Conservation (phyloP, 2,113 vertebrate species). For the Acinonyx jubatus region DNA sequence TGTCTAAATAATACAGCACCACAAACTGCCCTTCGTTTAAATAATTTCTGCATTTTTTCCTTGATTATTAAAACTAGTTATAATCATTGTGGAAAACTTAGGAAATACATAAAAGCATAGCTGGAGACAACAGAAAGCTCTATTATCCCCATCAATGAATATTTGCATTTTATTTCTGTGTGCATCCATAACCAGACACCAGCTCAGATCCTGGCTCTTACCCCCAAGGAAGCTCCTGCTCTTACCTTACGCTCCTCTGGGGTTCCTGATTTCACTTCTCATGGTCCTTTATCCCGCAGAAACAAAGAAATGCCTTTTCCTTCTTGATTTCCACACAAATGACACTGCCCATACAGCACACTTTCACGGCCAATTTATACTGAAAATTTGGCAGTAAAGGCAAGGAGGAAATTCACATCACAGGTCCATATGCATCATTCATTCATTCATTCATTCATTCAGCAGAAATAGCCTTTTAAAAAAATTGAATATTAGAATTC, state of each 20-base stretch:
- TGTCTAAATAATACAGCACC: slow-evolving; percentile 16
- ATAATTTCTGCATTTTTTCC: background rate
- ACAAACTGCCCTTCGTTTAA: slow-evolving; percentile 12
- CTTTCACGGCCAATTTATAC: background rate
- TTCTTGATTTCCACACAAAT: background rate
- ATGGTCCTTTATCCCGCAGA: background rate
- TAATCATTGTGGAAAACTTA: background rate
- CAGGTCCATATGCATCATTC: background rate
- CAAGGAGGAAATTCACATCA: background rate
- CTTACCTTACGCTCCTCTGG: background rate
- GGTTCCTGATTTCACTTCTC: background rate
- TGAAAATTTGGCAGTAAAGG: background rate
- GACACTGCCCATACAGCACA: background rate
- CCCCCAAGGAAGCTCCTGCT: background rate
- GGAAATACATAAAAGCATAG: background rate
- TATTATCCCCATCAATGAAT: background rate
- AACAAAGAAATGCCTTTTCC: background rate
- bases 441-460: background rate
- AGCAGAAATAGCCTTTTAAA: background rate
- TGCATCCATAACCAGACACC: background rate
- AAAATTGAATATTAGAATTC: background rate
- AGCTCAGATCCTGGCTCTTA: background rate
- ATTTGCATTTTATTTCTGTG: background rate
- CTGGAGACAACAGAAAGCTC: background rate
- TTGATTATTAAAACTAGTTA: slow-evolving; percentile 14